Evolutionary conservation across 2,888 invertebrate genomes (phyloP).

Genomic region (Cephus runcator): DNA sequence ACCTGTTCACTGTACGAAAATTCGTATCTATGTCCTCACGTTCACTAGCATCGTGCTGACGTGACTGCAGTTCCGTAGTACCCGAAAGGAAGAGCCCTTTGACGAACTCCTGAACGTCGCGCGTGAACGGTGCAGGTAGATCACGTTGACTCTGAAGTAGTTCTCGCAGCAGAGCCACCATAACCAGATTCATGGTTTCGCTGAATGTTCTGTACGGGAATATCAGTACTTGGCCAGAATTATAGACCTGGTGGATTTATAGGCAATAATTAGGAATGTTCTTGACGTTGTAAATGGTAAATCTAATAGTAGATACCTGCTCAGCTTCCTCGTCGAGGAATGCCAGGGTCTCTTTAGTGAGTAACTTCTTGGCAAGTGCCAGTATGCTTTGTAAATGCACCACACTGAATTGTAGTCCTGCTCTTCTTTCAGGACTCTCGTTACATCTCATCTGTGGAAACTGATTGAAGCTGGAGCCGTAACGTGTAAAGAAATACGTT

Average conservation of each 20-base stretch:
- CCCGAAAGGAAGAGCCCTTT: conserved; percentile 90
- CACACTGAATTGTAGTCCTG: conserved; percentile 77
- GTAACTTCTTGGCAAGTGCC: conserved; percentile 82
- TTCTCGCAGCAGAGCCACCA: conserved; percentile 92
- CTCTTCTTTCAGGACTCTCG: conserved; percentile 76
- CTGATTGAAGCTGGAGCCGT: conserved; percentile 93
- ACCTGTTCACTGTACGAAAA: conserved; percentile 85
- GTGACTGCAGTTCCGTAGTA: conserved; percentile 90
- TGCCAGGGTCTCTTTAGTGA: conserved; percentile 84
- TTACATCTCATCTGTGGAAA: conserved; percentile 84
- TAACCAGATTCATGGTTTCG: conserved; percentile 92
- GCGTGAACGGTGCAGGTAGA: conserved; percentile 88
- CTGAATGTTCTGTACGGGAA: conserved; percentile 96
- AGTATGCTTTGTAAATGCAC: conserved; percentile 84
- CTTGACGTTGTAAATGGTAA: background rate
- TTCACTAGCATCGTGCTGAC: conserved; percentile 86
- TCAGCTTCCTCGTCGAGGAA: conserved; percentile 87
- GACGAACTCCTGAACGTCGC: conserved; percentile 91
- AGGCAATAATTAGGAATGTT: background rate
- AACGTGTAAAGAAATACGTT: conserved; percentile 89
- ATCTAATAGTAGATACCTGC: conserved; percentile 66
- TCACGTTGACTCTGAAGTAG: conserved; percentile 90
- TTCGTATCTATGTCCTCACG: conserved; percentile 85
- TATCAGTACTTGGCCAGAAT: conserved; percentile 69
- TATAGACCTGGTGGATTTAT: conserved; percentile 67